Evolutionary conservation across 30 jellyfish, hydroid and myxozoan genomes (phyloP), one percentile per base, ranked within the genome.

Genomic region (Aurelia aurita complex sp. Pacific): DNA sequence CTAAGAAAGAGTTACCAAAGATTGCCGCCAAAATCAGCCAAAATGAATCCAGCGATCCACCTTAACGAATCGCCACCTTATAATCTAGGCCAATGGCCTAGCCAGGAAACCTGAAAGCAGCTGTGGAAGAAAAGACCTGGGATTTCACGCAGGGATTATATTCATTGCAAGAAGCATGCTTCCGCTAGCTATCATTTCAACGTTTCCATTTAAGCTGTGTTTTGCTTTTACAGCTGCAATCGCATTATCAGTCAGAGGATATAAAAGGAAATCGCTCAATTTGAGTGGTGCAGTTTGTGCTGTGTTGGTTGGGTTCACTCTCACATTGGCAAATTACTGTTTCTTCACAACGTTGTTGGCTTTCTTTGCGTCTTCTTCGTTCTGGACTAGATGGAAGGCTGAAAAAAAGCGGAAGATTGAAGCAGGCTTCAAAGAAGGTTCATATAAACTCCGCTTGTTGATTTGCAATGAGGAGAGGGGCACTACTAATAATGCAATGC

Each of bases 221-320:
- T 85, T 85, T 57, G 71, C 94, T 35, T 68, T 59, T 65, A 9
- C 62, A 23, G 42, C 94, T 35, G 76, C 97, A 42, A n/a, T 87
- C 0, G 65, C 70, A 42, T 69, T 87, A 16, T 81, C 98, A 29
- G 78, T 64, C 34, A 87, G 95, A n/a, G 98, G 95, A 7, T 92
- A 69, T 55, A 77, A 79, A 43, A 92, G 86, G 76, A 86, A 86
- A 81, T 92, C 98, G 17, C 75, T 92, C 77, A 79, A 85, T 64
- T 42, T 92, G 14, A 85, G 91, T 73, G 98, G 98, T 36, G 90
- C 96, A 4, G 18, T 86, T 38, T 63, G 80, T 74, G 98, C 98
- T 10, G 83, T 86, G 51, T 13, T 87, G 19, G 97, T 92, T 69
- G 98, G 98, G 5, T 92, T 86, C 62, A 29, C 80, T 14, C 79